Conservation (phyloP, 2,797 vertebrate species). For the Tadarida brasiliensis region DNA sequence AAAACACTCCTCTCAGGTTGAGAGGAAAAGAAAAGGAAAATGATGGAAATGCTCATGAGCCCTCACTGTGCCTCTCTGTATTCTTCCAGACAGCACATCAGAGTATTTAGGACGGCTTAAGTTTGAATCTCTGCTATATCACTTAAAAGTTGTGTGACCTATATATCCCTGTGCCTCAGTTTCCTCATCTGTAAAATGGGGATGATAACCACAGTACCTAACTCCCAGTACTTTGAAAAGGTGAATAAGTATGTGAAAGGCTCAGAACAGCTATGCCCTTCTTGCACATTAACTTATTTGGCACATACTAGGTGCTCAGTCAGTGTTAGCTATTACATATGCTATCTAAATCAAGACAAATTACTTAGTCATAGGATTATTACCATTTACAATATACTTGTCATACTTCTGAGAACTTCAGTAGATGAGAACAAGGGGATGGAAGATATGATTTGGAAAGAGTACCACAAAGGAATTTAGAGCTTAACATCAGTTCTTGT, state of each 20-base stretch:
- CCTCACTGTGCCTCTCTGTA: neutral
- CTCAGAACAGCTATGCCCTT: neutral
- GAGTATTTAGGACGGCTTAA: neutral
- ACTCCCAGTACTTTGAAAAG: neutral
- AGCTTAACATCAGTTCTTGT: neutral
- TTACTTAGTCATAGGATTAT: neutral
- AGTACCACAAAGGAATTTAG: neutral
- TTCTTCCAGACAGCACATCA: fast-evolving
- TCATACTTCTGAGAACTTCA: neutral
- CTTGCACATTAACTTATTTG: neutral
- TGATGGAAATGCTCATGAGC: neutral
- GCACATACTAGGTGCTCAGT: neutral
- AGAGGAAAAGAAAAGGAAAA: neutral
- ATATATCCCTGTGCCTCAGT: neutral
- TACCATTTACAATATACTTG: neutral
- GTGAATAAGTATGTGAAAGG: neutral
- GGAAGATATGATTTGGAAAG: neutral
- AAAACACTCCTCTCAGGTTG: neutral
- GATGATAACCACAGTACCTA: neutral
- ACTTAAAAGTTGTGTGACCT: neutral
- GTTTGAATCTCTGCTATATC: neutral
- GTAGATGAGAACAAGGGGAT: neutral
- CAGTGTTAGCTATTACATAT: neutral
- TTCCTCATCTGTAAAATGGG: neutral
- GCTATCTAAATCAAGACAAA: neutral